phyloP scores from a whole-genome alignment of 2,113 vertebrate species.

The Microcebus lehilahytsara region DNA sequence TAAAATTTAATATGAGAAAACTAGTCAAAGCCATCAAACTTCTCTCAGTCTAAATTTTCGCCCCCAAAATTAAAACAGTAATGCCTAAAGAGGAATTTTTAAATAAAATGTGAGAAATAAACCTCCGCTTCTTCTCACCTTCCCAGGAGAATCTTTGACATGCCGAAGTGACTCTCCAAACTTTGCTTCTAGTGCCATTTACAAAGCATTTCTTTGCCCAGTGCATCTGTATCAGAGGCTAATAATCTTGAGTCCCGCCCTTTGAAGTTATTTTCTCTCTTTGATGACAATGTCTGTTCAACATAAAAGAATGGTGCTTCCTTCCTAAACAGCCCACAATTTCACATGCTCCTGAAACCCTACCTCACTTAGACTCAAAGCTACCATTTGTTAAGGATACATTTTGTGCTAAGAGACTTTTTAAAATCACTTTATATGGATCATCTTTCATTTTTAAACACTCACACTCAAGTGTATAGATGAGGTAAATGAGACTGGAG shows the following conservation, averaged over 20 bases:
- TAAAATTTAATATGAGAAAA: not conserved
- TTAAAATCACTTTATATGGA: not conserved
- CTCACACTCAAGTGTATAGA: not conserved
- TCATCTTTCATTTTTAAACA: constrained; percentile 4
- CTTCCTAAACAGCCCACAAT: not conserved
- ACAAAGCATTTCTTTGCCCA: not conserved
- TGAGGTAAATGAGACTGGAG: not conserved
- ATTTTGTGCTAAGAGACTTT: not conserved
- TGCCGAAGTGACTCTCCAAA: not conserved
- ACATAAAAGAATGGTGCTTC: not conserved
- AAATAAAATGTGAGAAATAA: not conserved
- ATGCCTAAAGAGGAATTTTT: not conserved
- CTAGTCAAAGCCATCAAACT: not conserved
- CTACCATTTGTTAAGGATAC: not conserved
- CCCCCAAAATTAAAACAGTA: not conserved
- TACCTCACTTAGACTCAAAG: not conserved
- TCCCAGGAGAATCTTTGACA: not conserved
- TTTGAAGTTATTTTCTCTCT: not conserved
- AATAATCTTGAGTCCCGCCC: not conserved
- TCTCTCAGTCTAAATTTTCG: not conserved
- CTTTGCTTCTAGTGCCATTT: not conserved
- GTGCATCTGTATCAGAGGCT: not conserved
- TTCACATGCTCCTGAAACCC: not conserved
- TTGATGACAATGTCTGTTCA: not conserved
- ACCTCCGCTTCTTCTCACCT: not conserved